phyloP scores from a whole-genome alignment of 1,140 invertebrate species.

The Neodiprion lecontei region DNA sequence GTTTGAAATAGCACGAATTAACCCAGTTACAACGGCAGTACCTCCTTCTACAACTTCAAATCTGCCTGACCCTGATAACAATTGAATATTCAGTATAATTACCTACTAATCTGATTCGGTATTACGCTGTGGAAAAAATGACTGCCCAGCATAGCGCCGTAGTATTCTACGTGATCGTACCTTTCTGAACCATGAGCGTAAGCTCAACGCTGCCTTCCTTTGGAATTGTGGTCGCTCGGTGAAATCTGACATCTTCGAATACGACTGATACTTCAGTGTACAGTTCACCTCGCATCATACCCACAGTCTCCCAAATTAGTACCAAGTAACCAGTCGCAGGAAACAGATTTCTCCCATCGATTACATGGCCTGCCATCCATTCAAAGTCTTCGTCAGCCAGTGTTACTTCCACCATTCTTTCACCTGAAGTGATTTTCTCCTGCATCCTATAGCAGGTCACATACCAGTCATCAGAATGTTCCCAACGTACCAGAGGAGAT shows the following conservation, averaged over 20 bases:
- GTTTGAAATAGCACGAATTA: conserved; percentile 65
- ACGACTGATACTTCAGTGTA: conserved; percentile 80
- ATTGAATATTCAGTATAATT: neutral
- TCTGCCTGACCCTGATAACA: conserved; percentile 46
- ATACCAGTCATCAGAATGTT: conserved; percentile 83
- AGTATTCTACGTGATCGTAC: conserved; percentile 50
- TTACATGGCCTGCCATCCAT: conserved; percentile 84
- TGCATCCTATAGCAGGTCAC: conserved; percentile 68
- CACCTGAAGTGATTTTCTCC: conserved; percentile 70
- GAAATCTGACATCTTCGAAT: conserved; percentile 87
- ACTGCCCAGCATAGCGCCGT: neutral
- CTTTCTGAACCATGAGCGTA: conserved; percentile 82
- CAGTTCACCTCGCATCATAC: conserved; percentile 74
- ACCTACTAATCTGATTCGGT: conserved; percentile 1
- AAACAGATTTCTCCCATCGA: conserved; percentile 86
- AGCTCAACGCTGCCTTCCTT: conserved; percentile 75
- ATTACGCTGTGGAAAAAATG: conserved; percentile 3
- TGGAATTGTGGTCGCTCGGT: conserved; percentile 81
- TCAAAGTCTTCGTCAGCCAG: conserved; percentile 74
- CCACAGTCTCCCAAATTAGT: conserved; percentile 88
- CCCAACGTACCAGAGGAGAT: conserved; percentile 82
- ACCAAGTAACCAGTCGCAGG: conserved; percentile 89
- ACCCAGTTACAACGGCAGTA: conserved; percentile 79
- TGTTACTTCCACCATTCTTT: conserved; percentile 67
- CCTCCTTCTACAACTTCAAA: conserved; percentile 76